phyloP scores from a whole-genome alignment of 1,140 invertebrate species.

The Drosophila mayri region DNA sequence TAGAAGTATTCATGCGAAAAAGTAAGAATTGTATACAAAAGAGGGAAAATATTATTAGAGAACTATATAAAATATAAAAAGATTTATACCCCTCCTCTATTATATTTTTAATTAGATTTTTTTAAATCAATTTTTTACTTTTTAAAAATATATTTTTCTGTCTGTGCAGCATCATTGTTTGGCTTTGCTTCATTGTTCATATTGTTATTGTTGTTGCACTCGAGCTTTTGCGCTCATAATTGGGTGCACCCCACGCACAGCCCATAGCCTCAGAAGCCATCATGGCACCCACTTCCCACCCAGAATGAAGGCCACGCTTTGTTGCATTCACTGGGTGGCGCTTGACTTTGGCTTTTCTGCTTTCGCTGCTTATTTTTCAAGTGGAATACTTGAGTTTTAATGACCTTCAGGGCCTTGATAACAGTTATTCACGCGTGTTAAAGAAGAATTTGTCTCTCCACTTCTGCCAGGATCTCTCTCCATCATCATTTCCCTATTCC shows the following conservation, averaged over 20 bases:
- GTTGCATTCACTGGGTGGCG: constrained; percentile 59
- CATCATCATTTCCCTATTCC: constrained; percentile 22
- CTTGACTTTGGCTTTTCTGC: constrained; percentile 54
- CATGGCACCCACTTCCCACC: background rate
- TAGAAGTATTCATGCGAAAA: background rate
- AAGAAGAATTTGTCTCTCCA: constrained; percentile 52
- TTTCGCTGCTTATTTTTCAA: constrained; percentile 58
- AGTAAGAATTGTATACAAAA: fast-evolving
- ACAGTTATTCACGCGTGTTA: constrained; percentile 68
- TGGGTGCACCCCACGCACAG: constrained; percentile 53
- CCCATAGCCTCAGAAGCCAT: background rate
- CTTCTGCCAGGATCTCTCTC: constrained; percentile 19
- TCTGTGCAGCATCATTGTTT: constrained; percentile 60
- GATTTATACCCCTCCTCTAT: background rate
- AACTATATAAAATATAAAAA: background rate
- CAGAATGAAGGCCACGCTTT: constrained; percentile 49
- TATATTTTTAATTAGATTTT: no score
- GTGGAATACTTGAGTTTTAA: constrained; percentile 72
- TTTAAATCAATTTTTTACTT: background rate
- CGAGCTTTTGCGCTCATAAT: constrained; percentile 73
- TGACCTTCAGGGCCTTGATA: constrained; percentile 72
- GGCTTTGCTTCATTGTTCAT: constrained; percentile 51
- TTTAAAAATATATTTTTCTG: background rate
- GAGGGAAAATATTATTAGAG: background rate
- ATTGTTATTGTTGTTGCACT: constrained; percentile 63